phyloP scores from a whole-genome alignment of 2,113 vertebrate species.

The Piaya cayana region DNA sequence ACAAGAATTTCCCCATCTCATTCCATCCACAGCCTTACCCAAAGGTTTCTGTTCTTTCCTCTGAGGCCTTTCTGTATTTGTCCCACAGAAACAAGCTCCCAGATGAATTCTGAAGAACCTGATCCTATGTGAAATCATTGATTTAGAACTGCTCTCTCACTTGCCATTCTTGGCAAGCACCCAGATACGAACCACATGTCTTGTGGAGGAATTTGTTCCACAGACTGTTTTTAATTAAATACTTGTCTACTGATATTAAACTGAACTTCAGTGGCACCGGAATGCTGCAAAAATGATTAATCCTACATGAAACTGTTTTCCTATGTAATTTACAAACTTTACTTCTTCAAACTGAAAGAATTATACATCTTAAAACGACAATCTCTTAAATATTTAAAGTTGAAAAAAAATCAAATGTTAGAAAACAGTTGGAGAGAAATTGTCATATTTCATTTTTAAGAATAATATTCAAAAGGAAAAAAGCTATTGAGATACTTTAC shows the following conservation, averaged over 20 bases:
- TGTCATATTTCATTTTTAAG: background rate
- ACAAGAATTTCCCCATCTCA: background rate
- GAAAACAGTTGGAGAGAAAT: background rate
- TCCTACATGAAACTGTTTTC: conserved; percentile 11
- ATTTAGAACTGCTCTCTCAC: background rate
- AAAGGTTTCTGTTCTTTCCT: background rate
- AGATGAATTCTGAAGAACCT: background rate
- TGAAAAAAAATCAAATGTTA: background rate
- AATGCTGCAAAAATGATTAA: background rate
- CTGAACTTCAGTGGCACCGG: background rate
- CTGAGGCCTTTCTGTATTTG: background rate
- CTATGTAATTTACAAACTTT: conserved; percentile 52
- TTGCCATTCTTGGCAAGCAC: conserved; percentile 25
- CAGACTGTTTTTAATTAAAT: conserved; percentile 69
- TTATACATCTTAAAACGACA: background rate
- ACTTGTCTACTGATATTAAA: conserved; percentile 58
- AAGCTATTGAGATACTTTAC: background rate
- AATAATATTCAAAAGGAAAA: background rate
- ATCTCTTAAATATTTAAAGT: background rate
- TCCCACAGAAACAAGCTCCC: background rate
- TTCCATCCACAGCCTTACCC: background rate
- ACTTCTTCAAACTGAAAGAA: conserved; percentile 54
- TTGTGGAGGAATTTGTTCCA: conserved; percentile 41
- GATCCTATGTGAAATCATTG: background rate
- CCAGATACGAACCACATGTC: conserved; percentile 31